A percentile compares a stretch with the other conserved stretches of the same genome.
Conservation (phyloP, 2,888 invertebrate species). For the Ephialtes manifestator region DNA sequence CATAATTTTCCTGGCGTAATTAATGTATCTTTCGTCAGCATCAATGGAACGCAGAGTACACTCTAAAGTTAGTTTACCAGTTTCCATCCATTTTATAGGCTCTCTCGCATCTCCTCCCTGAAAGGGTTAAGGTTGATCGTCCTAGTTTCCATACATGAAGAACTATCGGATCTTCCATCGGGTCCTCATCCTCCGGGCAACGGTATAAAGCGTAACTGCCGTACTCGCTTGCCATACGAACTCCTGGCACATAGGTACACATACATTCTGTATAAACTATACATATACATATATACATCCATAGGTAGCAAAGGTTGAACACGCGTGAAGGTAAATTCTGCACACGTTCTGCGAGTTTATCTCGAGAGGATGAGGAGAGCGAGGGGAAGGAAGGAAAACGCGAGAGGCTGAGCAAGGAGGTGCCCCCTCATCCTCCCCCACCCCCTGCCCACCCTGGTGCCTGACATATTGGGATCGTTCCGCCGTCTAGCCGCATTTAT, state of each 20-base stretch:
- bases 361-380: conserved; percentile 75
- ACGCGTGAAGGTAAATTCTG: conserved; percentile 75
- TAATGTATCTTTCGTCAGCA: too few relatives aligned
- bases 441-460: conserved; percentile 53
- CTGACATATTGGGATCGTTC: conserved; percentile 84
- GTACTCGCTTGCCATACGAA: conserved; percentile 38
- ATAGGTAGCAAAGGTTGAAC: conserved; percentile 48
- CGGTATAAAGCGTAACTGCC: conserved; percentile 47
- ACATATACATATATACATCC: not conserved
- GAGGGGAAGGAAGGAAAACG: conserved; percentile 25
- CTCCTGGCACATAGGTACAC: not conserved
- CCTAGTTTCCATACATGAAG: conserved; percentile 34
- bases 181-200: conserved; percentile 38
- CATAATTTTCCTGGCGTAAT: too few relatives aligned
- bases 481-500: conserved; percentile 82
- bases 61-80: not conserved
- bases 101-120: not conserved
- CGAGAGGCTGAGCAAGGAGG: conserved; percentile 18
- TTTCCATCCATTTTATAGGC: not conserved
- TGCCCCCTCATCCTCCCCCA: not conserved
- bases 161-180: conserved; percentile 47
- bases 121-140: conserved; percentile 18
- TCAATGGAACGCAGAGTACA: not conserved
- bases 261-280: conserved; percentile 10
- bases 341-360: conserved; percentile 82